Evolutionary conservation across 2,888 invertebrate species (phyloP), one percentile per base, ranked within the genome.

Genomic region (Aleiodes leptofemur): DNA sequence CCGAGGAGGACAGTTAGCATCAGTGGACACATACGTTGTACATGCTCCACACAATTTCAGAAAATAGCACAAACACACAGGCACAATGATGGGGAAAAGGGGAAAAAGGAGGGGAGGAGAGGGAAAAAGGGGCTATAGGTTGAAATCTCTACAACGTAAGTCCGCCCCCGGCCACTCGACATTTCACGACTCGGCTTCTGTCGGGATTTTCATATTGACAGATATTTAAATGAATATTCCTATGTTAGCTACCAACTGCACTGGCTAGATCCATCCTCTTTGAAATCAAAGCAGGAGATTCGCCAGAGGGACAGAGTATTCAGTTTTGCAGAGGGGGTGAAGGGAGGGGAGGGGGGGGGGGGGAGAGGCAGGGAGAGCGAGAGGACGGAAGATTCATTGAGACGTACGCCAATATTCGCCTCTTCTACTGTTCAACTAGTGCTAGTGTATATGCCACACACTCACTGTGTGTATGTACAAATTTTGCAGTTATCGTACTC

Each of bases 211-310:
- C 83, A 82, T 88, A 88, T 88, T 85, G 88, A 87, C 88, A 88
- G 88, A 86, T 87, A 88, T 88, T 87, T 88, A 88, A 89, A 89
- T 87, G 88, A 87, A 87, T 87, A 87, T 88, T 85, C 82, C 86
- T 86, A 82, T 76, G 82, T 81, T 82, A 76, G 82, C 8, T 43
- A 81, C 43, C 43, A 43, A 43, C 43, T 43, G 9, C 43, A 43
- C 9, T 43, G 43, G 43, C 7, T 43, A 43, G 43, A 43, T 43
- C 43, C 11, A 79, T 82, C 83, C 86, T 84, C 86, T 87, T 87
- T 87, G 85, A 86, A 88, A 86, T 87, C 86, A 86, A 87, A 87
- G 85, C 86, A 80, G 76, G 82, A 82, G 83, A 69, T 69, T 76
- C 23, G 73, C 38, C 72, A 56, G 72, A 69, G 51, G 59, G 71